Base-by-base conservation (phyloP, 2,888 invertebrate species). In the Limnephilus lunatus region DNA sequence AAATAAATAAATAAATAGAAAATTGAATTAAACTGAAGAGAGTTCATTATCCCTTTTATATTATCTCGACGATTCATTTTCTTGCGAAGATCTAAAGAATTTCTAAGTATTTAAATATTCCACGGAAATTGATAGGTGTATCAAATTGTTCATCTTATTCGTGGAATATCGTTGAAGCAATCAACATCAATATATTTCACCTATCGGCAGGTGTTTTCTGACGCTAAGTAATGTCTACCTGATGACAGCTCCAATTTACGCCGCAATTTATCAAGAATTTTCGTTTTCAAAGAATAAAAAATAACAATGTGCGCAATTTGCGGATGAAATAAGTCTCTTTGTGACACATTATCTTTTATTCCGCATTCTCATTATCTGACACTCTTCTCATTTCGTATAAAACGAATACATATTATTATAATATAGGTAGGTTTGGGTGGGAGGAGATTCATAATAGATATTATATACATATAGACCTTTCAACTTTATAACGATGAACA, bases 301-400 rank as follows among this genome's bases (percentile, higher is more conserved):
- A 68, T 39, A 83, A 31, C n/a, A 39, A 83, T 32, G 83, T 39
- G 35, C 32, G 32, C 35, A 32, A 31, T 31, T 32, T 31, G 83
- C 1, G 32, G 11, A 25, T 25, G 25, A 44, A 11, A 86, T 48
- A 2, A 1, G 19, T 85, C n/a, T 86, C 39, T 86, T 86, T 86
- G 35, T 86, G 86, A n/a, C 7, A 86, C 32, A 35, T 83, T 86
- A 44, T 86, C 86, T 86, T 86, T 86, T 86, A 30, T 86, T 39
- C 44, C n/a, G 48, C 86, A 86, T n/a, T 86, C 86, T 86, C 86
- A 86, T 86, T 86, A 86, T 86, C 15, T 32, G 82, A 68, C 68
- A 68, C 68, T 68, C 68, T 25, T 1, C 25, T 68, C 68, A 68
- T 68, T 68, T 68, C 25, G 9, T 9, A 68, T 68, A 2, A 68